Conservation (phyloP, 1,140 invertebrate genomes). For the Leptonema lineaticorne region DNA sequence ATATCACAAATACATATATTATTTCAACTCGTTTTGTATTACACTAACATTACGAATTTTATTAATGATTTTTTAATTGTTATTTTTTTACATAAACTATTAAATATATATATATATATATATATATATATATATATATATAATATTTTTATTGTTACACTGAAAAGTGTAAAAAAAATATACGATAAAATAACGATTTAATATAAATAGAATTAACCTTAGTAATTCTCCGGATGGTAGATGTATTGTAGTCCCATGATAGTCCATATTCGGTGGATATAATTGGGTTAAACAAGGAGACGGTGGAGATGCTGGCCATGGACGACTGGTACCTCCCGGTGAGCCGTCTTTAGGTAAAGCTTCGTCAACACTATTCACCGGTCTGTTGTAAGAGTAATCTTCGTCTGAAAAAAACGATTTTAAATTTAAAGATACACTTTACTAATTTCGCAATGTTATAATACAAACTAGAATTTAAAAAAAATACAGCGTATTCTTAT, state of each 20-base stretch:
- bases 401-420: slow-evolving; percentile 14
- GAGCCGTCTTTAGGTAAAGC: not conserved
- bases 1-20: too few relatives aligned
- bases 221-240: not conserved
- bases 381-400: not conserved
- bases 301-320: slow-evolving; percentile 7
- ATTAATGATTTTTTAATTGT: too few relatives aligned
- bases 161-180: not conserved
- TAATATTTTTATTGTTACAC: too few relatives aligned
- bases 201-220: not conserved
- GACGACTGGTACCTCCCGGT: not conserved
- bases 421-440: too few relatives aligned
- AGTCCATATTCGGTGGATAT: slow-evolving; percentile 16
- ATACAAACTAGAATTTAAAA: too few relatives aligned
- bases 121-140: too few relatives aligned
- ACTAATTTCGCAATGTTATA: too few relatives aligned
- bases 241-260: not conserved
- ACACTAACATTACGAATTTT: too few relatives aligned
- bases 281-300: slow-evolving; percentile 14
- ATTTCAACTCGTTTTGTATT: too few relatives aligned
- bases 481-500: too few relatives aligned
- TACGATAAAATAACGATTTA: not conserved
- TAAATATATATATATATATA: too few relatives aligned
- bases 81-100: too few relatives aligned
- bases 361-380: not conserved